These are phyloP conservation scores for Colistium nudipinnis DNA, from an alignment of 2,113 vertebrate species.

Conservation along the genomic window DNA sequence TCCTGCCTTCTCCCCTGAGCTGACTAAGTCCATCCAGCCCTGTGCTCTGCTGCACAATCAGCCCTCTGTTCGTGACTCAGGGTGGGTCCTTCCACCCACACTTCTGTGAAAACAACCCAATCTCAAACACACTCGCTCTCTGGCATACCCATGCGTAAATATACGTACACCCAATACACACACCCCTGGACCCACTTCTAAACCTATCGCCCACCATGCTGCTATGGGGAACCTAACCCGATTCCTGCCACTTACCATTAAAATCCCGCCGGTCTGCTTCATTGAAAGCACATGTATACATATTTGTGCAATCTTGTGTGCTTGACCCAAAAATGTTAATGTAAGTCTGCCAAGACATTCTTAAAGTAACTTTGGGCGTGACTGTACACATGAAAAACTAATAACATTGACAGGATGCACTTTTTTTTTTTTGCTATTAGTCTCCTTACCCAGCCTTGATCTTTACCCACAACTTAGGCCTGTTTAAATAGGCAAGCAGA, in stretches of 20 bases:
- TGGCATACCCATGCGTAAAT: slow-evolving; percentile 65
- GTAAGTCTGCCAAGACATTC: slow-evolving; percentile 38
- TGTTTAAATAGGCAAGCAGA: slow-evolving; percentile 42
- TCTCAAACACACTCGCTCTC: slow-evolving; percentile 73
- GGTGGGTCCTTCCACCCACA: slow-evolving; percentile 77
- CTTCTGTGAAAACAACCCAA: slow-evolving; percentile 81
- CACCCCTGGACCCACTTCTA: slow-evolving; percentile 61
- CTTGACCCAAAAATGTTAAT: slow-evolving; percentile 60
- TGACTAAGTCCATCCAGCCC: slow-evolving; percentile 51
- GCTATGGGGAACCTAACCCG: slow-evolving; percentile 73
- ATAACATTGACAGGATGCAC: slow-evolving; percentile 42
- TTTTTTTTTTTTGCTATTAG: slow-evolving; percentile 44
- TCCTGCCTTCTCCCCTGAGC: slow-evolving; percentile 43
- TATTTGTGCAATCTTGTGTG: slow-evolving; percentile 34
- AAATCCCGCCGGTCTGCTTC: slow-evolving; percentile 64
- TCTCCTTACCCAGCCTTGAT: slow-evolving; percentile 35
- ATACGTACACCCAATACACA: slow-evolving; percentile 56
- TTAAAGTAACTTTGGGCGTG: slow-evolving; percentile 61
- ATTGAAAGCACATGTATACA: slow-evolving; percentile 78
- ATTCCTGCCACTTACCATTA: slow-evolving; percentile 79
- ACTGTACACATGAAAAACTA: slow-evolving; percentile 54
- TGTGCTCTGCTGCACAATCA: slow-evolving; percentile 75
- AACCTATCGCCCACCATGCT: slow-evolving; percentile 64
- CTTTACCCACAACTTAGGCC: slow-evolving; percentile 37
- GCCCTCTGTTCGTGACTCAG: slow-evolving; percentile 76